phyloP scores from a whole-genome alignment of 2,888 invertebrate species.

The Drosophila bunnanda region DNA sequence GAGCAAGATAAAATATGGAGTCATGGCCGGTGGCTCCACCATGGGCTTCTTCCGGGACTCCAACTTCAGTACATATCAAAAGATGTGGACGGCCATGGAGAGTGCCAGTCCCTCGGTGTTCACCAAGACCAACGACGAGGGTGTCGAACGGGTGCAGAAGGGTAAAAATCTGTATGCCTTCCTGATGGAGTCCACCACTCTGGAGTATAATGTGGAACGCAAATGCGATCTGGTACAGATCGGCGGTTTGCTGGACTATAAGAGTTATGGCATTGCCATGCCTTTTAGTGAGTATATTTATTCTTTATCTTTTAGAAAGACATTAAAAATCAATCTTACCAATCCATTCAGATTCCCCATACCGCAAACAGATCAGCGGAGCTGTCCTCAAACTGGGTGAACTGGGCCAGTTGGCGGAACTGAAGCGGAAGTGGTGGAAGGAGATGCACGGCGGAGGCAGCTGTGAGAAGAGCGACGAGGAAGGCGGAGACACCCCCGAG shows the following conservation, averaged over 20 bases:
- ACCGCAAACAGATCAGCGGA: conserved; percentile 92
- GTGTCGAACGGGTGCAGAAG: conserved; percentile 92
- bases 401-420: conserved; percentile 90
- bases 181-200: conserved; percentile 97
- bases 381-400: conserved; percentile 96
- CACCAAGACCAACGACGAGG: conserved; percentile 92
- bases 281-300: conserved; percentile 89
- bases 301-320: not conserved
- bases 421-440: conserved; percentile 98
- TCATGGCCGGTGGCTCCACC: conserved; percentile 95
- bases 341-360: conserved; percentile 88
- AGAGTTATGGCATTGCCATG: conserved; percentile 97
- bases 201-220: conserved; percentile 95
- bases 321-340: not conserved
- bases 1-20: conserved; percentile 98
- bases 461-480: conserved; percentile 69
- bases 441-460: conserved; percentile 86
- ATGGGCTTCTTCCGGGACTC: conserved; percentile 96
- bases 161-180: conserved; percentile 94
- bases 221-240: conserved; percentile 94
- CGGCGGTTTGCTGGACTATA: conserved; percentile 93
- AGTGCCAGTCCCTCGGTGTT: conserved; percentile 93
- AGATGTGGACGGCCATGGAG: conserved; percentile 97
- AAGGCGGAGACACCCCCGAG: conserved; percentile 81
- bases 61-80: conserved; percentile 94